These are phyloP conservation scores for Eudorcas thomsonii DNA, from an alignment of 2,113 vertebrate species.

Conservation along the genomic window DNA sequence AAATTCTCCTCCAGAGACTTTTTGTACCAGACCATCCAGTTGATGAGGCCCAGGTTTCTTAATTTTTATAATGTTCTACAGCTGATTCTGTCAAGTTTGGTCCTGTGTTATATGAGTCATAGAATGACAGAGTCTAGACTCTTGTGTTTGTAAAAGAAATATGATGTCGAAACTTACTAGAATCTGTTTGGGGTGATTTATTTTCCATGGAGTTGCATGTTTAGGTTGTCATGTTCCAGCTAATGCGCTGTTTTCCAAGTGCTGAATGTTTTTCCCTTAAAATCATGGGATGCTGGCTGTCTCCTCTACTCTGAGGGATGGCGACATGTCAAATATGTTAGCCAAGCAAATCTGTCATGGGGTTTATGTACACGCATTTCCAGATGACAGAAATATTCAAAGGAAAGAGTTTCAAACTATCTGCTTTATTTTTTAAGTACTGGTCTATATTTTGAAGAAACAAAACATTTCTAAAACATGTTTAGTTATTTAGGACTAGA, in stretches of 20 bases:
- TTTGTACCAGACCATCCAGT: background rate
- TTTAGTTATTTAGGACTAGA: conserved; percentile 23
- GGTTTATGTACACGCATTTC: conserved; percentile 68
- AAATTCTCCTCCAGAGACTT: background rate
- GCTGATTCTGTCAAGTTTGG: background rate
- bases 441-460: conserved; percentile 8
- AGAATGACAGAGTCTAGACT: background rate
- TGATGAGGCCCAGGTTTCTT: background rate
- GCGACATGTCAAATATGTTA: conserved; percentile 72
- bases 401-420: conserved; percentile 39
- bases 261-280: conserved; percentile 59
- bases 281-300: conserved; percentile 21
- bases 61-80: background rate
- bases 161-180: background rate
- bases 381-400: conserved; percentile 68
- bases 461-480: conserved; percentile 32
- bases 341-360: conserved; percentile 52
- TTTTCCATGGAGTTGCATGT: conserved; percentile 41
- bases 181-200: conserved; percentile 48
- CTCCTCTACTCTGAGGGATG: conserved; percentile 53
- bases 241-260: conserved; percentile 54
- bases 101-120: background rate
- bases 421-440: background rate
- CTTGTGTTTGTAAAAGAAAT: background rate
- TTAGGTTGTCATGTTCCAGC: conserved; percentile 58